These are phyloP conservation scores for Sarcophaga carnaria DNA, from an alignment of 2,888 invertebrate species.

Conservation along the genomic window DNA sequence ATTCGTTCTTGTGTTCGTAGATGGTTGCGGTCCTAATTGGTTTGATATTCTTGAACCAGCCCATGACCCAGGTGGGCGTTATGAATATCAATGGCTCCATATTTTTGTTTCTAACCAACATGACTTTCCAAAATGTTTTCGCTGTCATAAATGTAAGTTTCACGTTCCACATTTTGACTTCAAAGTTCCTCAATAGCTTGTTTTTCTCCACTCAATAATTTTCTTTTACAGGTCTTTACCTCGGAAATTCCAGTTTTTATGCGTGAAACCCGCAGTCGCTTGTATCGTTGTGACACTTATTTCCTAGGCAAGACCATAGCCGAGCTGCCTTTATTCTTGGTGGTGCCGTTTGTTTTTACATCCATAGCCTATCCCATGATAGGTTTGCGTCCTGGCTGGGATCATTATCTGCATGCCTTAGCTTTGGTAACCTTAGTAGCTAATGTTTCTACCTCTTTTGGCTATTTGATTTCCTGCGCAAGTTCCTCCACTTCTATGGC, in stretches of 20 bases:
- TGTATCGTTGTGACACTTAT: slow-evolving; percentile 95
- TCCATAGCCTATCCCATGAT: slow-evolving; percentile 94
- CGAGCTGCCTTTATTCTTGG: slow-evolving; percentile 92
- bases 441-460: slow-evolving; percentile 94
- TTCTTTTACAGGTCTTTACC: slow-evolving; percentile 89
- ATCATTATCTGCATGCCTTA: slow-evolving; percentile 88
- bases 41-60: slow-evolving; percentile 92
- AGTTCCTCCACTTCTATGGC: slow-evolving; percentile 93
- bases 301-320: slow-evolving; percentile 95
- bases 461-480: slow-evolving; percentile 94
- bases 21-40: slow-evolving; percentile 94
- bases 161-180: neutral
- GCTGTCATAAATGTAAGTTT: slow-evolving; percentile 93
- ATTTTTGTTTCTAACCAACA: slow-evolving; percentile 94
- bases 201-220: neutral
- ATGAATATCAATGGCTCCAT: slow-evolving; percentile 97
- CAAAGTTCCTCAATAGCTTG: slow-evolving; percentile 67
- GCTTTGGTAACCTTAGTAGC: slow-evolving; percentile 91
- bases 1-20: slow-evolving; percentile 82
- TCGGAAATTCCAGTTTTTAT: slow-evolving; percentile 94
- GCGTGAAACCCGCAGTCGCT: slow-evolving; percentile 93
- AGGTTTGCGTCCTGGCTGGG: slow-evolving; percentile 88
- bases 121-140: slow-evolving; percentile 97
- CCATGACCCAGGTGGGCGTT: slow-evolving; percentile 92
- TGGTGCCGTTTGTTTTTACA: slow-evolving; percentile 92